Evolutionary conservation across 2,888 invertebrate species (phyloP).

Genomic region (Yponomeuta cagnagella): DNA sequence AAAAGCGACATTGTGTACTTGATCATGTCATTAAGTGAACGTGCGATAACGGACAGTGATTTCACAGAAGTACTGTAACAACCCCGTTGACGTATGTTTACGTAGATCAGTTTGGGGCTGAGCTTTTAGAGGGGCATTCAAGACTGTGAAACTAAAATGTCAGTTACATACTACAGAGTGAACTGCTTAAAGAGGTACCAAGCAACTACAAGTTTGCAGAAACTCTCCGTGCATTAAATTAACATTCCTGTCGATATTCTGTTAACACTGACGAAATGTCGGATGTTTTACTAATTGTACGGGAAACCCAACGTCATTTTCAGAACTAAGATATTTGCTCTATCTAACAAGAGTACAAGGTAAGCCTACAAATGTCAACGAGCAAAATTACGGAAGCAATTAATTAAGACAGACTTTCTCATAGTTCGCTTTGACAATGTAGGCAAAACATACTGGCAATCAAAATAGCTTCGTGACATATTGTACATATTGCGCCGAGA

Average conservation of each 20-base stretch:
- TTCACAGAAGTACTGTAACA: conserved; percentile 33
- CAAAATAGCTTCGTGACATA: conserved; percentile 11
- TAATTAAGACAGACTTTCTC: conserved; percentile 5
- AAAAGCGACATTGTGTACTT: background rate
- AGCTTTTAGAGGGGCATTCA: background rate
- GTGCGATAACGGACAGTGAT: conserved; percentile 40
- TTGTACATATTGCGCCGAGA: background rate
- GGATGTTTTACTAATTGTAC: background rate
- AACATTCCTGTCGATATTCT: too few species aligned
- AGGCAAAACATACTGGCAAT: conserved; percentile 5
- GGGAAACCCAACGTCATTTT: background rate
- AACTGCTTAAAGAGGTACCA: too few species aligned
- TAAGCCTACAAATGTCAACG: background rate
- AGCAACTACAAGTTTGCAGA: too few species aligned
- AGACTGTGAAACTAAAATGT: background rate
- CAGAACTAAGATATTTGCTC: background rate
- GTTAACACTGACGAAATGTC: too few species aligned
- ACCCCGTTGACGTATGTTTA: background rate
- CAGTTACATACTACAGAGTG: too few species aligned
- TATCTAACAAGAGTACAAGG: background rate
- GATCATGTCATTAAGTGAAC: background rate
- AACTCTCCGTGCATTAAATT: too few species aligned
- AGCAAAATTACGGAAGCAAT: conserved; percentile 5
- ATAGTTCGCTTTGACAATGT: conserved; percentile 9
- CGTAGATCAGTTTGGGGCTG: conserved; percentile 8